These are phyloP conservation scores for Chloroclystis v-ata DNA, from an alignment of 2,888 invertebrate species.

Conservation along the genomic window DNA sequence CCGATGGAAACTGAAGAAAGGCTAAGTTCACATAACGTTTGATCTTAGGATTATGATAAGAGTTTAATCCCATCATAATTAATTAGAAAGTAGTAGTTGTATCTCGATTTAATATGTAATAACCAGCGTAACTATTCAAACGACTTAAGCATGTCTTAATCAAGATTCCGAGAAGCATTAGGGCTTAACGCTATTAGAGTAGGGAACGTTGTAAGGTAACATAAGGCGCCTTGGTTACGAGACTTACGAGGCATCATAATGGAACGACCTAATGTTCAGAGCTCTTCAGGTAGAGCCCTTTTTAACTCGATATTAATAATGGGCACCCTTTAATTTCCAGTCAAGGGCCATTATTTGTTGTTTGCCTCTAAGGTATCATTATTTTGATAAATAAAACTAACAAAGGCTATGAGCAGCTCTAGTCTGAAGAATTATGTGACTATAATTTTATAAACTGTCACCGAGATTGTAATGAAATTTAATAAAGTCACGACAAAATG, in stretches of 20 bases:
- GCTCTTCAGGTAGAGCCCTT: slow-evolving; percentile 53
- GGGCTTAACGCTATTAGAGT: slow-evolving; percentile 47
- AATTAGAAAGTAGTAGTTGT: slow-evolving; percentile 20
- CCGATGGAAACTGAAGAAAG: slow-evolving; percentile 14
- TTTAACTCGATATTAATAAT: slow-evolving; percentile 58
- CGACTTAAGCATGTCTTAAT: slow-evolving; percentile 45
- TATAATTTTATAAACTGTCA: no score
- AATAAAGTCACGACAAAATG: no score
- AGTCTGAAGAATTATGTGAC: no score
- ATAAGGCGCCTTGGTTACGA: slow-evolving; percentile 56
- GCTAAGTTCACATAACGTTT: slow-evolving; percentile 15
- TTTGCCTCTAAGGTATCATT: slow-evolving; percentile 21
- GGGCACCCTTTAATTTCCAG: slow-evolving; percentile 42
- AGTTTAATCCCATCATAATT: no score
- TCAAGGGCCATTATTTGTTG: slow-evolving; percentile 29
- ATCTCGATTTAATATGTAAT: slow-evolving; percentile 25
- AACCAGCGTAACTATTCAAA: slow-evolving; percentile 29
- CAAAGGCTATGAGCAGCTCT: not conserved
- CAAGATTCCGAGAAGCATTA: slow-evolving; percentile 49
- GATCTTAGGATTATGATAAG: slow-evolving; percentile 21
- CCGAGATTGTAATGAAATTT: no score
- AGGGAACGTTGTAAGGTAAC: slow-evolving; percentile 41
- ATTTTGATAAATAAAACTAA: no score
- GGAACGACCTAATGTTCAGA: slow-evolving; percentile 52
- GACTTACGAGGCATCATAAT: slow-evolving; percentile 52